These are phyloP conservation scores for Oryctes rhinoceros DNA, from an alignment of 1,140 invertebrate species.

Conservation along the genomic window DNA sequence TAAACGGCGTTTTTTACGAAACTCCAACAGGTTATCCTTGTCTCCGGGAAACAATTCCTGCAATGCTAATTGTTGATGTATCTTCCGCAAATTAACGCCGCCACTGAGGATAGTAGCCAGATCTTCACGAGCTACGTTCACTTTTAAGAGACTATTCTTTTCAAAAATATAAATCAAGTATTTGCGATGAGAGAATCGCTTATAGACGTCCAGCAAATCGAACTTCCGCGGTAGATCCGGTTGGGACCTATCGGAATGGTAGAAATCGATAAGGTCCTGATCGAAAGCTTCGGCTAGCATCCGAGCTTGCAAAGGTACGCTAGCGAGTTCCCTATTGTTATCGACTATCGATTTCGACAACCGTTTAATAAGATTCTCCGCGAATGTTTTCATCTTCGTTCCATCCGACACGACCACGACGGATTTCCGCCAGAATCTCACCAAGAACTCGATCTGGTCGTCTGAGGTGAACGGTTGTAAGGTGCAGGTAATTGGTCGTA, in stretches of 20 bases:
- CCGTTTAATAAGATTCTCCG: neutral
- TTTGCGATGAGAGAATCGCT: neutral
- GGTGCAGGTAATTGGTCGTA: neutral
- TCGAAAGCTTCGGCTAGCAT: slow-evolving; percentile 10
- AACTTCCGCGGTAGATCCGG: neutral
- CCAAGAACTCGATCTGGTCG: neutral
- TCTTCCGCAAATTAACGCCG: neutral
- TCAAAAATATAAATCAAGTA: slow-evolving; percentile 1
- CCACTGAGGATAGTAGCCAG: neutral
- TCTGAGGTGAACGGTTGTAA: neutral
- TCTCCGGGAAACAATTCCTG: neutral
- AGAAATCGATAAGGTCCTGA: neutral
- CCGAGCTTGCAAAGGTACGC: neutral
- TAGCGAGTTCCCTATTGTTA: neutral
- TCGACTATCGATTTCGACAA: neutral
- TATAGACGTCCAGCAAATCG: neutral
- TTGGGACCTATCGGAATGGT: neutral
- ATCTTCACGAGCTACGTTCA: neutral
- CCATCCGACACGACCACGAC: neutral
- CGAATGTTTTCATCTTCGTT: neutral
- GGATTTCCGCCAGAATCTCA: neutral
- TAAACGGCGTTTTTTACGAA: neutral
- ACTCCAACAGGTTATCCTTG: neutral
- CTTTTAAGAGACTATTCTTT: neutral
- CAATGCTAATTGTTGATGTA: slow-evolving; percentile 16